These are phyloP conservation scores for Whitmania pigra DNA, from an alignment of 1,140 invertebrate genomes.

Conservation along the genomic window DNA sequence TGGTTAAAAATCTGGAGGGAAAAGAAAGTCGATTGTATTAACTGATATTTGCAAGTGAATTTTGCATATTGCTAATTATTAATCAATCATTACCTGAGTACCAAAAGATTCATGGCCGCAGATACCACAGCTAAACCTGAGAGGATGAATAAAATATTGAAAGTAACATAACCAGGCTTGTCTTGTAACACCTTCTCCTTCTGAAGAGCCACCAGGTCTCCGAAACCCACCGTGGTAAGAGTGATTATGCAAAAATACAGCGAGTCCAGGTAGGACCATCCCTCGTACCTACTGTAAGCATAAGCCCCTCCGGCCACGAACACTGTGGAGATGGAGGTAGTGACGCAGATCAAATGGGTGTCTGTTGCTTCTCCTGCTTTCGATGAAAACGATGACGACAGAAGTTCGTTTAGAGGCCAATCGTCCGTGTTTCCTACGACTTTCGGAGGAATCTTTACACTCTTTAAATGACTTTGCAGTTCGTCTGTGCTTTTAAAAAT, in stretches of 20 bases:
- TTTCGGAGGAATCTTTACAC: too few species aligned
- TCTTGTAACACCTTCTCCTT: constrained; percentile 83
- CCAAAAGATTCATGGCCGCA: constrained; percentile 90
- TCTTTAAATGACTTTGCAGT: too few species aligned
- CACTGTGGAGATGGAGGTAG: constrained; percentile 63
- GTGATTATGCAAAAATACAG: constrained; percentile 99
- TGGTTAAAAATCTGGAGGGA: constrained; percentile 80
- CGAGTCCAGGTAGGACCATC: constrained; percentile 93
- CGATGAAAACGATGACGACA: too few species aligned
- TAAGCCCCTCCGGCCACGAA: constrained; percentile 89
- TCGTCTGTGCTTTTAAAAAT: too few species aligned
- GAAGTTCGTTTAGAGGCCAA: too few species aligned
- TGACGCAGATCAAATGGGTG: constrained; percentile 58
- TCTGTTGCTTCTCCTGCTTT: constrained; percentile 62
- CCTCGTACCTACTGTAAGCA: constrained; percentile 85
- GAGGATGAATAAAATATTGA: constrained; percentile 94
- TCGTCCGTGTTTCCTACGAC: too few species aligned
- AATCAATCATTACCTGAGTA: constrained; percentile 53
- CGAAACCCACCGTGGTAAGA: constrained; percentile 80
- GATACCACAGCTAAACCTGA: constrained; percentile 97
- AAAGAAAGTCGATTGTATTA: too few species aligned
- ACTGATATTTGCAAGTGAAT: too few species aligned
- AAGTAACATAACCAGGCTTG: constrained; percentile 93
- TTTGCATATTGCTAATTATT: too few species aligned
- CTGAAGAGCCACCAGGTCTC: constrained; percentile 59